Evolutionary conservation across 2,113 vertebrate species (phyloP).

Genomic region (Protomyctophum bolini): DNA sequence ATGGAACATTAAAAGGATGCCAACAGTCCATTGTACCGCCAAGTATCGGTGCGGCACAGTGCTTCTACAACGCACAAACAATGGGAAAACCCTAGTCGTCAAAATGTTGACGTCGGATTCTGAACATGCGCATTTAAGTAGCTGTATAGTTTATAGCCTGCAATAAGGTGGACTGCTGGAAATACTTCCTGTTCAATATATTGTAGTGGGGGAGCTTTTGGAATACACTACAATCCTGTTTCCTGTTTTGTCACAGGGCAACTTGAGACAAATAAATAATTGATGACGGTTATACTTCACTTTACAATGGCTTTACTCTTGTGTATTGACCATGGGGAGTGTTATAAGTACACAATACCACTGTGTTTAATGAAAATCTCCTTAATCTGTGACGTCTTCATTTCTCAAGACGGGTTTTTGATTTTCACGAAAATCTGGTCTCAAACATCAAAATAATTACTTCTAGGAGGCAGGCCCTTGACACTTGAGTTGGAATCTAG

Average conservation of each 20-base stretch:
- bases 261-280: slow-evolving; percentile 59
- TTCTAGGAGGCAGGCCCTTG: too few relatives aligned
- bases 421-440: too few relatives aligned
- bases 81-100: neutral
- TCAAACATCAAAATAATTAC: too few relatives aligned
- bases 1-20: neutral
- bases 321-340: too few relatives aligned
- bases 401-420: too few relatives aligned
- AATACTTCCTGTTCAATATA: slow-evolving; percentile 39
- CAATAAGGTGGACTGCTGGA: slow-evolving; percentile 33
- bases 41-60: slow-evolving; percentile 18
- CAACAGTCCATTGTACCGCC: slow-evolving; percentile 1
- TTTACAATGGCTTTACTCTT: too few relatives aligned
- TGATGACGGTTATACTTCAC: slow-evolving; percentile 35
- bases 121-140: slow-evolving; percentile 44
- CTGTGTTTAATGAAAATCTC: neutral
- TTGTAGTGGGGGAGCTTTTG: slow-evolving; percentile 44
- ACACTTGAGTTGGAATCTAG: too few relatives aligned
- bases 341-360: too few relatives aligned
- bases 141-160: slow-evolving; percentile 24
- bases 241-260: slow-evolving; percentile 43
- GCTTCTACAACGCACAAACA: neutral
- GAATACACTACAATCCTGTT: slow-evolving; percentile 45
- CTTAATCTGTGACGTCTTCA: neutral
- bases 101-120: neutral